Evolutionary conservation across 2,888 invertebrate genomes (phyloP), one percentile per base, ranked within the genome.

Genomic region (Drosophila nr. fundita): DNA sequence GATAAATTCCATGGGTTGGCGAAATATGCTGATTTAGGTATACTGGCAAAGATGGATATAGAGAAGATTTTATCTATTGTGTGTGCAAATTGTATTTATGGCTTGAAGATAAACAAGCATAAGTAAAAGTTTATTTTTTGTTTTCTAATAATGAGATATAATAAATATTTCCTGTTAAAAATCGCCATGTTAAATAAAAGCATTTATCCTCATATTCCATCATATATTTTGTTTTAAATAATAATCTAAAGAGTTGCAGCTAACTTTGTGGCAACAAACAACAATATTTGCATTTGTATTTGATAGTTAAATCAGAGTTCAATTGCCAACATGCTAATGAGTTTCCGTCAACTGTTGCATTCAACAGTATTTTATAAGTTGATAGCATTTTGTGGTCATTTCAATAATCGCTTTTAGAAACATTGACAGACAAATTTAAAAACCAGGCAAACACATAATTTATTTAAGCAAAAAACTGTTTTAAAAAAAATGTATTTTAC

Each of bases 21-120:
- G 10, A 30, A 30, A 30, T 30, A 30, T 30, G 10, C 30, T 30
- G 2, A 0, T 30, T 8, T 10, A 30, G 10, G 10, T 30, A 30
- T 30, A 30, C 10, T 0, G 10, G 0, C 10, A 30, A 0, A 10
- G 3, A 30, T 10, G 2, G 3, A 0, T 30, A 3, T 10, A 30
- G 3, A 30, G 10, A 30, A 10, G 10, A 3, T 30, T 10, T 21
- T 21, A 21, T 45, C 3, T 21, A 45, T 3, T 3, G 21, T 3
- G 13, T 13, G 11, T 42, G 3, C 7, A 42, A 3, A 21, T 13
- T 21, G 3, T 1, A 21, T 42, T 45, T 45, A 13, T 45, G 42
- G 4, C 0, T 21, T 45, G 7, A 21, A 15, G 8, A 21, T 45
- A 24, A 8, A 24, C 4, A 21, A 4, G 0, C 7, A 13, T 13